These are phyloP conservation scores for Caenorhabditis drosophilae DNA, from an alignment of 2,888 invertebrate genomes.

Conservation along the genomic window DNA sequence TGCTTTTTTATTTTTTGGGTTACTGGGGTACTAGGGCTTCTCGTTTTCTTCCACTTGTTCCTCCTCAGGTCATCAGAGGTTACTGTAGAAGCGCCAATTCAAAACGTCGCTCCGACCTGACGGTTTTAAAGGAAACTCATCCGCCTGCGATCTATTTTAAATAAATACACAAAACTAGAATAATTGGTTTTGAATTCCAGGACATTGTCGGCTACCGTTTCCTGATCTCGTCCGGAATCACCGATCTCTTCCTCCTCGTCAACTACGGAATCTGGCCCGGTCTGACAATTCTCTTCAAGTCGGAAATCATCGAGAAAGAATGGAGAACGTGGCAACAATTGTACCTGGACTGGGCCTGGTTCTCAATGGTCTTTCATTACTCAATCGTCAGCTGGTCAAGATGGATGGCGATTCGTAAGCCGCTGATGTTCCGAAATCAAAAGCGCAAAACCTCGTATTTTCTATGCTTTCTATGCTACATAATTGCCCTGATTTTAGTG, in stretches of 20 bases:
- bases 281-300: slow-evolving; percentile 59
- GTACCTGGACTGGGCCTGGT: slow-evolving; percentile 67
- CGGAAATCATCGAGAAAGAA: slow-evolving; percentile 52
- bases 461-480: slow-evolving; percentile 56
- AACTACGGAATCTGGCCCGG: slow-evolving; percentile 66
- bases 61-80: not conserved
- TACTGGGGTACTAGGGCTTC: not conserved
- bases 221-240: slow-evolving; percentile 56
- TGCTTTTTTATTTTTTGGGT: not conserved
- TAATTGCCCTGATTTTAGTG: slow-evolving; percentile 60
- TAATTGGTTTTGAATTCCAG: too few species aligned
- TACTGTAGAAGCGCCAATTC: not conserved
- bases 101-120: not conserved
- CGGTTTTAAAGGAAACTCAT: not conserved
- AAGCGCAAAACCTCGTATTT: slow-evolving; percentile 47
- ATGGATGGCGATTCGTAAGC: slow-evolving; percentile 61
- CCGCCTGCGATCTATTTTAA: not conserved
- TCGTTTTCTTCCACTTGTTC: not conserved
- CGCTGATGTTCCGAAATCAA: slow-evolving; percentile 57
- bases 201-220: slow-evolving; percentile 67
- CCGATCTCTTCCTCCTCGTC: slow-evolving; percentile 61
- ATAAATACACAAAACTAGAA: too few species aligned
- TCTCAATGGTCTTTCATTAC: slow-evolving; percentile 66
- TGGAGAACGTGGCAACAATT: slow-evolving; percentile 63
- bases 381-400: slow-evolving; percentile 62